Percentiles rank a stretch among this genome's conserved stretches.
Conservation (phyloP, 2,797 vertebrate genomes). For the Apogon talboti region DNA sequence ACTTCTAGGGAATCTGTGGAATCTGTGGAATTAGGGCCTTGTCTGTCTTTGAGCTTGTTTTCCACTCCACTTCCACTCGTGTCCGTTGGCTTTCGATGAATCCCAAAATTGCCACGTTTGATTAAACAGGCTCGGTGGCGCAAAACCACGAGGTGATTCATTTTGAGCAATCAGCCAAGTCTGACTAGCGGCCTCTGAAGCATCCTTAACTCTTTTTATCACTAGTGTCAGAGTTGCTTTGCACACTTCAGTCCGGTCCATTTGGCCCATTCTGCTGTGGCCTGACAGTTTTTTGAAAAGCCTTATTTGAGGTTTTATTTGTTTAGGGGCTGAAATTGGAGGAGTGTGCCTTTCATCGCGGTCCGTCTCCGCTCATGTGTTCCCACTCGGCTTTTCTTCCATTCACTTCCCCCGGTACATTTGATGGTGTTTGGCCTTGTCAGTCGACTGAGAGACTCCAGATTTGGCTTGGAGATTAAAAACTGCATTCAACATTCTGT, state of each 20-base stretch:
- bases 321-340: constrained; percentile 37
- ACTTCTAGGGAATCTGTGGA: not conserved
- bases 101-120: constrained; percentile 50
- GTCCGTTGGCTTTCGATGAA: constrained; percentile 24
- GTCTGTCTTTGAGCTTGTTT: not conserved
- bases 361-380: constrained; percentile 8
- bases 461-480: constrained; percentile 25
- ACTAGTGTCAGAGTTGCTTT: constrained; percentile 48
- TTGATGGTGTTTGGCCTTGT: constrained; percentile 33
- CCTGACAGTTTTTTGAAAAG: constrained; percentile 60
- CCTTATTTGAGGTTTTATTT: constrained; percentile 32
- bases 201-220: constrained; percentile 55
- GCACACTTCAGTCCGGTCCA: constrained; percentile 38
- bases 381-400: constrained; percentile 4
- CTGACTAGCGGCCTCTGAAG: constrained; percentile 61
- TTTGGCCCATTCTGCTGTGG: constrained; percentile 39
- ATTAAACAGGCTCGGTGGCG: constrained; percentile 56
- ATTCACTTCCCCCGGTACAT: constrained; percentile 12
- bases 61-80: not conserved
- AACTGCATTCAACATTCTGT: constrained; percentile 14
- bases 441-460: constrained; percentile 12
- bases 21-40: not conserved
- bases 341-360: constrained; percentile 27
- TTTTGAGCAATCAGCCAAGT: constrained; percentile 67
- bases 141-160: constrained; percentile 62